These are phyloP conservation scores for Leucophenga maculata DNA, from an alignment of 2,888 invertebrate genomes.

Conservation along the genomic window DNA sequence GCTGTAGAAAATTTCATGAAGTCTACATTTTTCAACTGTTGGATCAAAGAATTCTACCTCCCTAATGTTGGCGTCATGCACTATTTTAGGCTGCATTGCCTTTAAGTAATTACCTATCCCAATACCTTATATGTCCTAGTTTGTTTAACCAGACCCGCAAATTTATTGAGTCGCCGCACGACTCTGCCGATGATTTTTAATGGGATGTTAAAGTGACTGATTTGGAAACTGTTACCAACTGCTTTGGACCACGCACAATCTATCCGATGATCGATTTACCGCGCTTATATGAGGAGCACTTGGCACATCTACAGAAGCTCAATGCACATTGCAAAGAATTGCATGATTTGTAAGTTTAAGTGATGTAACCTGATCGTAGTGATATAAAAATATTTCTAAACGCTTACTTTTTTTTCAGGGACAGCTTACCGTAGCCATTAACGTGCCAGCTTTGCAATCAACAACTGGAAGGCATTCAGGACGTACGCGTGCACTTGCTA, in stretches of 20 bases:
- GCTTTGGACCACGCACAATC: constrained; percentile 68
- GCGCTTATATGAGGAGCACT: constrained; percentile 70
- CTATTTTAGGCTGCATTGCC: too few relatives aligned
- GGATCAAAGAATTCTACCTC: too few relatives aligned
- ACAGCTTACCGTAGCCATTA: constrained; percentile 47
- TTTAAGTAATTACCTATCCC: too few relatives aligned
- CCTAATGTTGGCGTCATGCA: too few relatives aligned
- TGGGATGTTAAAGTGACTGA: constrained; percentile 59
- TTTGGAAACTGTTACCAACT: constrained; percentile 65
- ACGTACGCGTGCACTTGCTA: constrained; percentile 73
- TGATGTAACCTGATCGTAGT: neutral
- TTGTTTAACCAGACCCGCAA: constrained; percentile 72
- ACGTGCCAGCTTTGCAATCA: constrained; percentile 66
- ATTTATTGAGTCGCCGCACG: constrained; percentile 66
- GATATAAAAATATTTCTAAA: neutral
- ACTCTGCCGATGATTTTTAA: constrained; percentile 59
- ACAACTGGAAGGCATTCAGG: constrained; percentile 63
- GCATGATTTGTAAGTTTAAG: constrained; percentile 71
- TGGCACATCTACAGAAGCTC: constrained; percentile 64
- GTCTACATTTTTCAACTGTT: too few relatives aligned
- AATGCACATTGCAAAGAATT: constrained; percentile 73
- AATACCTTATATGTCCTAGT: constrained; percentile 51
- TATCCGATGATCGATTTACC: constrained; percentile 75
- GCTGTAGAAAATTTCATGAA: too few relatives aligned
- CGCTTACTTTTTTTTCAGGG: constrained; percentile 46